phyloP scores from a whole-genome alignment of 2,113 vertebrate genomes.

The Heliornis fulica region DNA sequence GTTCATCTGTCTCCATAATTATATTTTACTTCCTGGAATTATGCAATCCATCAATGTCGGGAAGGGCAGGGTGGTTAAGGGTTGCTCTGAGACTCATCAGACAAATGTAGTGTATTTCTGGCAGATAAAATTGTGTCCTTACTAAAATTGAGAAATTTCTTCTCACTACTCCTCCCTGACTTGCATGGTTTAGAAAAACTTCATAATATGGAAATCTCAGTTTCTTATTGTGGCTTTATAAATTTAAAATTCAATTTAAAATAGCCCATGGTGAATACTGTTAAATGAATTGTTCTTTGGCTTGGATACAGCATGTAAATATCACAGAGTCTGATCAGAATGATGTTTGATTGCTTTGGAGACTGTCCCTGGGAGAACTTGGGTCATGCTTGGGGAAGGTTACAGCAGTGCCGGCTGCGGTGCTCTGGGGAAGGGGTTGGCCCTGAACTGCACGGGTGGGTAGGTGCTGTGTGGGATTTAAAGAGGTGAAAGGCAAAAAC shows the following conservation, averaged over 20 bases:
- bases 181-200: neutral
- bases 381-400: fast-evolving
- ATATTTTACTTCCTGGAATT: conserved; percentile 65
- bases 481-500: neutral
- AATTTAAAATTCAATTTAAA: conserved; percentile 7
- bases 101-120: conserved; percentile 9
- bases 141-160: neutral
- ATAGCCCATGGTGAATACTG: neutral
- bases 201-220: neutral
- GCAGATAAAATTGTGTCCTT: neutral
- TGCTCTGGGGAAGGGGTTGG: fast-evolving
- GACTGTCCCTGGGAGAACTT: neutral
- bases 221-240: neutral
- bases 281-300: conserved; percentile 6
- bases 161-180: neutral
- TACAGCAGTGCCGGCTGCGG: neutral
- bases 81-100: conserved; percentile 47
- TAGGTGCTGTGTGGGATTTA: neutral
- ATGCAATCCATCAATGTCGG: conserved; percentile 42
- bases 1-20: conserved; percentile 64
- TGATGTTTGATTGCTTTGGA: neutral
- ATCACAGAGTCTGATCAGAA: neutral
- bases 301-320: neutral
- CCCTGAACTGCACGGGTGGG: fast-evolving
- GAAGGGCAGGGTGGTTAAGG: conserved; percentile 48